Evolutionary conservation across 1,140 invertebrate species (phyloP).

Genomic region (Danaus melanippus): DNA sequence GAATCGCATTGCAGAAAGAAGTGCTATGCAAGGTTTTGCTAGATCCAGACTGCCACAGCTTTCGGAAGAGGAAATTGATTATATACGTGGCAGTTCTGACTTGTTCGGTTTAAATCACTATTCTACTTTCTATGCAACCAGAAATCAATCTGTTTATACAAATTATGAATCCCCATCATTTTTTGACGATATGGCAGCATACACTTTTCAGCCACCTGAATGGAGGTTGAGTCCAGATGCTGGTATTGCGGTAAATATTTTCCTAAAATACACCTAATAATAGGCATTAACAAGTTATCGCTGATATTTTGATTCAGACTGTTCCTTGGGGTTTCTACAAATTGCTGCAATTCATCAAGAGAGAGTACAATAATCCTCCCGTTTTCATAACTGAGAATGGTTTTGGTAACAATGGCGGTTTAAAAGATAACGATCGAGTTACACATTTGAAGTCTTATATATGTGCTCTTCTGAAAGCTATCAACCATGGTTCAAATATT

Average conservation of each 20-base stretch:
- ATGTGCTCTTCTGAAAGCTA: constrained; percentile 39
- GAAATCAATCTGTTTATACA: constrained; percentile 30
- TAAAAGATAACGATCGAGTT: constrained; percentile 44
- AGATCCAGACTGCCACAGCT: constrained; percentile 59
- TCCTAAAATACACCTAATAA: neutral
- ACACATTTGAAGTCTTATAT: constrained; percentile 64
- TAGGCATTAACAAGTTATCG: neutral
- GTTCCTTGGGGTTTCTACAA: constrained; percentile 45
- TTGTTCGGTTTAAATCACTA: constrained; percentile 77
- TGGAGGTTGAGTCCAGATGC: constrained; percentile 27
- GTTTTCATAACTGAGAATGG: constrained; percentile 57
- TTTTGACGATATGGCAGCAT: constrained; percentile 29
- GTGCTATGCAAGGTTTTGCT: constrained; percentile 54
- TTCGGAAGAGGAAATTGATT: constrained; percentile 40
- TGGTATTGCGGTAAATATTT: constrained; percentile 25
- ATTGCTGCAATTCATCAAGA: constrained; percentile 35
- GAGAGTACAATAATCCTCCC: constrained; percentile 43
- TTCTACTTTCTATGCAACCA: constrained; percentile 42
- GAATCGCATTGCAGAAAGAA: constrained; percentile 66
- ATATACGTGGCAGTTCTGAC: constrained; percentile 62
- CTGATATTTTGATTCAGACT: constrained; percentile 20
- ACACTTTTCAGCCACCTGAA: constrained; percentile 21
- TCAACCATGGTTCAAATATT: constrained; percentile 49
- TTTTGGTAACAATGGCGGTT: constrained; percentile 28
- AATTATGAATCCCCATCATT: constrained; percentile 29